A percentile compares a stretch with the other conserved stretches of the same genome.
These are phyloP conservation scores for Tachina lurida DNA, from an alignment of 2,888 invertebrate species.

Conservation along the genomic window DNA sequence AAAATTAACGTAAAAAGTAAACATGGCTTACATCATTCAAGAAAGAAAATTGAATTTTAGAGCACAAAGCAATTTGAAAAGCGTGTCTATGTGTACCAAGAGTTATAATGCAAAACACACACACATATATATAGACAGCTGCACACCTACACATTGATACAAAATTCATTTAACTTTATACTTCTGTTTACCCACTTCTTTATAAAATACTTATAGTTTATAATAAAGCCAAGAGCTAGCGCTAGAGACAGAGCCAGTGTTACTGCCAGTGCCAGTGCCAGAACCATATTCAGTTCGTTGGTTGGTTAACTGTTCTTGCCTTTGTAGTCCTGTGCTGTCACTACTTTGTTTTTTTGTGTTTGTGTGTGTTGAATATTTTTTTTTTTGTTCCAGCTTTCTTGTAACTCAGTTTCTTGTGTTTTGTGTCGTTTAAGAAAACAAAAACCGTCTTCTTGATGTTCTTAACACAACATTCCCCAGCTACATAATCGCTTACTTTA, in stretches of 20 bases:
- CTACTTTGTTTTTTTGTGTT: conserved; percentile 11
- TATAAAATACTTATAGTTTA: conserved; percentile 71
- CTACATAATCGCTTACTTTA: conserved; percentile 40
- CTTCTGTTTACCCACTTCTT: conserved; percentile 69
- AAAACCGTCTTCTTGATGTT: conserved; percentile 57
- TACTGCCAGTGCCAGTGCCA: conserved; percentile 25
- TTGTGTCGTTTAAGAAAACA: conserved; percentile 70
- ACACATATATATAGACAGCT: conserved; percentile 10
- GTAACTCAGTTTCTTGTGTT: conserved; percentile 63
- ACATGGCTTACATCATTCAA: conserved; percentile 77
- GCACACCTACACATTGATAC: conserved; percentile 19
- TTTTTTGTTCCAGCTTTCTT: conserved; percentile 44
- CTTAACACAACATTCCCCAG: conserved; percentile 56
- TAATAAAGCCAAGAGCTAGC: conserved; percentile 66
- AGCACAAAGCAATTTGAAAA: conserved; percentile 75
- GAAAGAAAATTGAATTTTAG: conserved; percentile 80
- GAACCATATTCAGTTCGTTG: conserved; percentile 33
- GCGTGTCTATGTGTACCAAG: conserved; percentile 68
- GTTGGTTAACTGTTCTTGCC: conserved; percentile 30
- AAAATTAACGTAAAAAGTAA: conserved; percentile 68
- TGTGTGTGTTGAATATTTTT: conserved; percentile 1
- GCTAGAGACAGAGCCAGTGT: conserved; percentile 32
- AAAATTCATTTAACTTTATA: conserved; percentile 67
- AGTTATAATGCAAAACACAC: conserved; percentile 54
- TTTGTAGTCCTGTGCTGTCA: conserved; percentile 36